Percentiles rank a stretch among this genome's conserved stretches.
These are phyloP conservation scores for Vannuccia rotundouncinata DNA, from an alignment of 2,888 invertebrate species.

Conservation along the genomic window DNA sequence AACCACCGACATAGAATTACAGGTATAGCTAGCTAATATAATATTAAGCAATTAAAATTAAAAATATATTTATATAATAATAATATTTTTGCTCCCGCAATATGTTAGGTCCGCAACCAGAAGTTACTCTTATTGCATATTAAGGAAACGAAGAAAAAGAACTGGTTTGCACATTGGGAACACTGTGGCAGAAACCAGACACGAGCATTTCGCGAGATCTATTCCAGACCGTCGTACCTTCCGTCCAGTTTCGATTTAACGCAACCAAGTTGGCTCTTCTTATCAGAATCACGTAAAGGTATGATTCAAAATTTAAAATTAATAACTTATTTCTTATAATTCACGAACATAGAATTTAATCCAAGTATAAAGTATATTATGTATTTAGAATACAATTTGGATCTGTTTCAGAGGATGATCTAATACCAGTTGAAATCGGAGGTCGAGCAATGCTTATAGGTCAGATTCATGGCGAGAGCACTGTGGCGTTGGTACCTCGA, in stretches of 20 bases:
- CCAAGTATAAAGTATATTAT: too few relatives aligned
- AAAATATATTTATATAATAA: too few relatives aligned
- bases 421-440: not conserved
- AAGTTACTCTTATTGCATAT: not conserved
- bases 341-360: too few relatives aligned
- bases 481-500: not conserved
- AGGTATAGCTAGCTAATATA: not conserved
- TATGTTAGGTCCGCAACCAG: not conserved
- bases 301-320: not conserved
- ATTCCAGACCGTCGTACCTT: not conserved
- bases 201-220: not conserved
- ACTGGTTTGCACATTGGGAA: conserved; percentile 11
- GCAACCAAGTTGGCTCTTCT: not conserved
- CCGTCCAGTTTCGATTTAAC: not conserved
- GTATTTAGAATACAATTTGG: too few relatives aligned
- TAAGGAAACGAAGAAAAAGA: not conserved
- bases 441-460: not conserved
- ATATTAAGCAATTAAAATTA: too few relatives aligned
- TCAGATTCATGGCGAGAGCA: not conserved
- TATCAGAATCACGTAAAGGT: not conserved
- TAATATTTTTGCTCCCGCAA: too few relatives aligned
- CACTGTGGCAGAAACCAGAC: conserved; percentile 10
- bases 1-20: not conserved
- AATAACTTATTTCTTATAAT: too few relatives aligned
- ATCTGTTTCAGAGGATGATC: conserved; percentile 1